phyloP scores from a whole-genome alignment of 2,888 invertebrate species.

The Andrena praecox region DNA sequence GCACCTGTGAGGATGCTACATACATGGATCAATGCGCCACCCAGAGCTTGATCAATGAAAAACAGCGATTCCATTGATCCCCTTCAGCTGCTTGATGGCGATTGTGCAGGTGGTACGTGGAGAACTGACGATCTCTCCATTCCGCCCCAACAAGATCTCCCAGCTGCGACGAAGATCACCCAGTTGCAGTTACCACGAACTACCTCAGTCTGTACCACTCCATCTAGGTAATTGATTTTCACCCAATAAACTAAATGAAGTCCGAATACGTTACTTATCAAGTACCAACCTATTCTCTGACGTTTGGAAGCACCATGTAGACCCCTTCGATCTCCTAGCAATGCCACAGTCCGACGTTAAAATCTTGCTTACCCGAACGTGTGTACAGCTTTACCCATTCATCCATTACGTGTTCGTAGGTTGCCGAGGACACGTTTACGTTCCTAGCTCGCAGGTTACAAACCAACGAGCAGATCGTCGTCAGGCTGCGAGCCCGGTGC shows the following conservation, averaged over 20 bases:
- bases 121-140: background rate
- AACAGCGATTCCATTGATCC: background rate
- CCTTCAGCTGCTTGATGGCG: background rate
- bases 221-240: too few relatives aligned
- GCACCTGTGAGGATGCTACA: background rate
- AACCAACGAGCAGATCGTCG: constrained; percentile 36
- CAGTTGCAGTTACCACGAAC: background rate
- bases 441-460: background rate
- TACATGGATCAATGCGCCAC: background rate
- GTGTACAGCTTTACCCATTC: background rate
- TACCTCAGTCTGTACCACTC: background rate
- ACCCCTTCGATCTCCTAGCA: too few relatives aligned
- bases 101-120: background rate
- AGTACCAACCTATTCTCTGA: too few relatives aligned
- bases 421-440: background rate
- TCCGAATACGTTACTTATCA: too few relatives aligned
- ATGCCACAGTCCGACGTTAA: too few relatives aligned
- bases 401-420: background rate
- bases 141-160: background rate
- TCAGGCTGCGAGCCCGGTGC: constrained; percentile 4
- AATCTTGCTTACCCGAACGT: background rate
- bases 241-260: too few relatives aligned
- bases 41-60: background rate
- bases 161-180: background rate
- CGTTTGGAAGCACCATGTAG: too few relatives aligned